A percentile compares a stretch with the other conserved stretches of the same genome.
Evolutionary conservation across 2,888 invertebrate species (phyloP).

Genomic region (Eupithecia abbreviata): DNA sequence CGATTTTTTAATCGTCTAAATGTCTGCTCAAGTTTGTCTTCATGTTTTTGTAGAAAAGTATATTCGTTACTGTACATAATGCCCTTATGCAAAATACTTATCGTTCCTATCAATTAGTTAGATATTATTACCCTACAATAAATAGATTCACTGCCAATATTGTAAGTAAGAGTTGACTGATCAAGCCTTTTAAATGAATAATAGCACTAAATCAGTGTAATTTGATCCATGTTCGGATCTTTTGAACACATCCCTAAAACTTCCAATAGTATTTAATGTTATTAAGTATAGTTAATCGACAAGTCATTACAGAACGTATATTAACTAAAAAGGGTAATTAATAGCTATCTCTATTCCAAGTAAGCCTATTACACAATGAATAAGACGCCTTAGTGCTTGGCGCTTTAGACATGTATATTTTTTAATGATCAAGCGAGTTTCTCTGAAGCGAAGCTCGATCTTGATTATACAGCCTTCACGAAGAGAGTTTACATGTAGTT

Average conservation of each 20-base stretch:
- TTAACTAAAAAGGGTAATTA: background rate
- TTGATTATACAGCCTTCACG: too few species aligned
- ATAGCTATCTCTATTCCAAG: background rate
- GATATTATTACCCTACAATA: background rate
- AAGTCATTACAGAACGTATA: background rate
- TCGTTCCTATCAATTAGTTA: background rate
- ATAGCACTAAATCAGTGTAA: background rate
- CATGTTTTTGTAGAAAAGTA: background rate
- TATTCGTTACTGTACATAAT: background rate
- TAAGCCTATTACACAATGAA: background rate
- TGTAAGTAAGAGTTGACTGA: constrained; percentile 3
- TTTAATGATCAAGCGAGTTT: too few species aligned
- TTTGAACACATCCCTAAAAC: background rate
- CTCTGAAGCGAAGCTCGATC: too few species aligned
- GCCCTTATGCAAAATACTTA: background rate
- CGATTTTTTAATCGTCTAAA: background rate
- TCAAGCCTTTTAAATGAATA: constrained; percentile 2
- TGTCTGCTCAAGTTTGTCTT: background rate
- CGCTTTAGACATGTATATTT: background rate
- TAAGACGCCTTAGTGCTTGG: background rate
- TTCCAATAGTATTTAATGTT: constrained; percentile 1
- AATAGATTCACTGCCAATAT: constrained; percentile 15
- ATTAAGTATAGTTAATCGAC: background rate
- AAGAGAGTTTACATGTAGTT: too few species aligned
- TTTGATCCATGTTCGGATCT: background rate